Base-by-base conservation (phyloP, 2,888 invertebrate genomes). In the Caenorhabditis parvicauda region DNA sequence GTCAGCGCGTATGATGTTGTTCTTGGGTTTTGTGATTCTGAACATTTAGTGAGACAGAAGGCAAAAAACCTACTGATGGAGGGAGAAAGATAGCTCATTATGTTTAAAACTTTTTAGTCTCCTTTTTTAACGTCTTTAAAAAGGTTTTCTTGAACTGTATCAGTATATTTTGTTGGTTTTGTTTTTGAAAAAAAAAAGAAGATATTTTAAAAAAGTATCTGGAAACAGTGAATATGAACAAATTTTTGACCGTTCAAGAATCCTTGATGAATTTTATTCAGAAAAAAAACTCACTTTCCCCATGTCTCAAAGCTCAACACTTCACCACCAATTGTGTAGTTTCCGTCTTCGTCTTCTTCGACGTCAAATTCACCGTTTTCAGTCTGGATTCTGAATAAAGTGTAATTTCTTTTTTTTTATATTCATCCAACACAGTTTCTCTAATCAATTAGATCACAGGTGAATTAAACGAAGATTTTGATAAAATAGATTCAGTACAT, bases 241-340 rank as follows among this genome's bases (percentile, higher is more conserved):
- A 9, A 39, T 39, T 24, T 7, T 43, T 7, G 9, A 43, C 5
- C 24, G 6, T 43, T 43, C 44, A 21, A 7, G 22, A 43, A 19
- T 43, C 22, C 24, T 7, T 6, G n/a, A 12, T 9, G n/a, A 39
- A 39, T n/a, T 39, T 21, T 42, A 6, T 21, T 21, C 42, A 5
- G 6, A 17, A 6, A 32, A 46, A 32, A 46, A 46, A 9, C 41
- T 41, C 17, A 51, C 51, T 58, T 60, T 14, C 68, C 72, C 70
- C 70, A 72, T 2, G 70, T 67, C 21, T 72, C 70, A 46, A 72
- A 72, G 45, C 63, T 66, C 27, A 72, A 48, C 25, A 56, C 48
- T 28, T 69, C 70, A 39, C 67, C 72, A 25, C 60, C 62, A 17
- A 70, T 45, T 29, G 59, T 37, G 14, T 55, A 42, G 42, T 67